Percentiles rank a stretch among this genome's conserved stretches.
These are phyloP conservation scores for Thereva unica DNA, from an alignment of 2,888 invertebrate species.

Conservation along the genomic window DNA sequence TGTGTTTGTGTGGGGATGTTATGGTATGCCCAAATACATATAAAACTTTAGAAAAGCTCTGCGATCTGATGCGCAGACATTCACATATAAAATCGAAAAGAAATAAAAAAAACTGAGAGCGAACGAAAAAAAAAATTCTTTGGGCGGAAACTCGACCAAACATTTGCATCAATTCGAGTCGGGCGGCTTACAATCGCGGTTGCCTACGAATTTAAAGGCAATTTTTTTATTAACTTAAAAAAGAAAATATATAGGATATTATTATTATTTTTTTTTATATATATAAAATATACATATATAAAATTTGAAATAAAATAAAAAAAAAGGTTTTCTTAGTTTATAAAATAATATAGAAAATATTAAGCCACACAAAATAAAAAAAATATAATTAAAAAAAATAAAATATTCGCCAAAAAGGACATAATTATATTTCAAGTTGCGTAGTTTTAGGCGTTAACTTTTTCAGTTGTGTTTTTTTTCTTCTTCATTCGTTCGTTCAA, in stretches of 20 bases:
- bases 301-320: not conserved
- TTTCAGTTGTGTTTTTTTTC: not conserved
- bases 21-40: too few species aligned
- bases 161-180: slow-evolving; percentile 53
- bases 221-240: too few species aligned
- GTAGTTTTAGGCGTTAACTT: not conserved
- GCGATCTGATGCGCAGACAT: slow-evolving; percentile 17
- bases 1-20: too few species aligned
- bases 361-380: too few species aligned
- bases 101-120: slow-evolving; percentile 1
- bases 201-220: slow-evolving; percentile 43
- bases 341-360: not conserved
- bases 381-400: too few species aligned
- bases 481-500: not conserved
- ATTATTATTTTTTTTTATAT: too few species aligned
- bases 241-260: too few species aligned
- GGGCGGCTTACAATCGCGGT: slow-evolving; percentile 53
- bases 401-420: too few species aligned
- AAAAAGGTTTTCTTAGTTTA: too few species aligned
- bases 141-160: slow-evolving; percentile 57
- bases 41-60: too few species aligned
- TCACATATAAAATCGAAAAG: not conserved
- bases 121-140: slow-evolving; percentile 30
- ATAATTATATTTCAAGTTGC: not conserved
- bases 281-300: too few species aligned